phyloP scores from a whole-genome alignment of 2,888 invertebrate genomes.

The Malthinus flaveolus region DNA sequence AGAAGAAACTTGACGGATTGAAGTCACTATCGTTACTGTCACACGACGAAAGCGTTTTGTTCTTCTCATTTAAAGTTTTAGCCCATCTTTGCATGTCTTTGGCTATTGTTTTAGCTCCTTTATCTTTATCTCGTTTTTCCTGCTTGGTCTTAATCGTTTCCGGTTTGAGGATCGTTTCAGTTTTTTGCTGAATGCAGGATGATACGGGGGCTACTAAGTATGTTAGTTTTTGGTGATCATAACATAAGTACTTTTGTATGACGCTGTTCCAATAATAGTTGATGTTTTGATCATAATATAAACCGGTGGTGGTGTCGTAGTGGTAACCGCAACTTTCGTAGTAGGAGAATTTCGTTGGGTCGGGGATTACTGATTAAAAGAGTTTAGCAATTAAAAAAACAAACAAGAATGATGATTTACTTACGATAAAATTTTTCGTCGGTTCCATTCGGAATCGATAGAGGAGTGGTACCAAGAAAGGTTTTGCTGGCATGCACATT shows the following conservation, averaged over 20 bases:
- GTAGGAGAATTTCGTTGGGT: constrained; percentile 88
- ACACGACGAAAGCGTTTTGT: constrained; percentile 63
- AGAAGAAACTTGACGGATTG: constrained; percentile 50
- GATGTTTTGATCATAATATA: constrained; percentile 95
- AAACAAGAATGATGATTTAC: constrained; percentile 37
- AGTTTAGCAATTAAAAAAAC: too few species aligned
- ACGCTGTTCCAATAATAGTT: constrained; percentile 96
- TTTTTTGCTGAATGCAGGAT: constrained; percentile 44
- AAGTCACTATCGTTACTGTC: constrained; percentile 36
- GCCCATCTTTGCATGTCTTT: constrained; percentile 97
- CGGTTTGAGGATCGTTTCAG: constrained; percentile 43
- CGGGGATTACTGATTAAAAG: constrained; percentile 69
- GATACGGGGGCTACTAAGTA: constrained; percentile 60
- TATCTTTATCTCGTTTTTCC: constrained; percentile 89
- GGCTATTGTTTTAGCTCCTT: constrained; percentile 96
- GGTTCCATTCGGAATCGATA: constrained; percentile 62
- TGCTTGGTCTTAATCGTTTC: constrained; percentile 70
- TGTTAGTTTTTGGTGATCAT: constrained; percentile 77
- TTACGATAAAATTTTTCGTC: constrained; percentile 69
- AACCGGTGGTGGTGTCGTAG: constrained; percentile 88
- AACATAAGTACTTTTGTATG: constrained; percentile 90
- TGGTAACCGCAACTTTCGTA: constrained; percentile 96
- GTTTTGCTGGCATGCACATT: constrained; percentile 55
- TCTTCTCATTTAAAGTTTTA: constrained; percentile 94
- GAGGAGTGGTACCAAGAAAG: constrained; percentile 54